These are phyloP conservation scores for Zelostemma sp. DNA, from an alignment of 1,140 invertebrate species.

Conservation along the genomic window DNA sequence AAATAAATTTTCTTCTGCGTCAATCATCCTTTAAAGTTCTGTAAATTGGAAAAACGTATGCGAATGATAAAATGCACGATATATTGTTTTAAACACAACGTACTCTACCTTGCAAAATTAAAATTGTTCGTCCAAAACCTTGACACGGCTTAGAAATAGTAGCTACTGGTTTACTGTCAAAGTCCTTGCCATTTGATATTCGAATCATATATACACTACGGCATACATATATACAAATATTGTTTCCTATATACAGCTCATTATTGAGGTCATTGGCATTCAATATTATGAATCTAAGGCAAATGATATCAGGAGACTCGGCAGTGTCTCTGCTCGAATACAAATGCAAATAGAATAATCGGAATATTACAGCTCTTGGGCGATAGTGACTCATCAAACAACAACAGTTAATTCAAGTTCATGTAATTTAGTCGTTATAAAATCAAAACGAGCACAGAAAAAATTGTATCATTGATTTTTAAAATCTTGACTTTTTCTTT, in stretches of 20 bases:
- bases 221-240: constrained; percentile 23
- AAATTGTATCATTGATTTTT: too few species aligned
- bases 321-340: neutral
- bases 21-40: too few species aligned
- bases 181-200: constrained; percentile 44
- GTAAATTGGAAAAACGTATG: too few species aligned
- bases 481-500: too few species aligned
- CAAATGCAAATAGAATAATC: neutral
- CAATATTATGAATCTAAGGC: neutral
- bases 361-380: too few species aligned
- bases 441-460: neutral
- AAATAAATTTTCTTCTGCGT: too few species aligned
- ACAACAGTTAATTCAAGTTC: neutral
- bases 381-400: too few species aligned
- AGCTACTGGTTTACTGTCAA: constrained; percentile 22
- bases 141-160: constrained; percentile 31
- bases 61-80: too few species aligned
- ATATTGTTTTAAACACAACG: too few species aligned
- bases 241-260: constrained; percentile 29
- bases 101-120: constrained; percentile 36
- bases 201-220: constrained; percentile 27
- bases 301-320: constrained; percentile 6
- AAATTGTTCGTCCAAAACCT: constrained; percentile 42
- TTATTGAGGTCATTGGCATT: constrained; percentile 16
- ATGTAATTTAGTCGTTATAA: neutral